Percentiles rank a stretch among this genome's conserved stretches.
phyloP scores from a whole-genome alignment of 2,888 invertebrate species.

The Cephus rjabovi region DNA sequence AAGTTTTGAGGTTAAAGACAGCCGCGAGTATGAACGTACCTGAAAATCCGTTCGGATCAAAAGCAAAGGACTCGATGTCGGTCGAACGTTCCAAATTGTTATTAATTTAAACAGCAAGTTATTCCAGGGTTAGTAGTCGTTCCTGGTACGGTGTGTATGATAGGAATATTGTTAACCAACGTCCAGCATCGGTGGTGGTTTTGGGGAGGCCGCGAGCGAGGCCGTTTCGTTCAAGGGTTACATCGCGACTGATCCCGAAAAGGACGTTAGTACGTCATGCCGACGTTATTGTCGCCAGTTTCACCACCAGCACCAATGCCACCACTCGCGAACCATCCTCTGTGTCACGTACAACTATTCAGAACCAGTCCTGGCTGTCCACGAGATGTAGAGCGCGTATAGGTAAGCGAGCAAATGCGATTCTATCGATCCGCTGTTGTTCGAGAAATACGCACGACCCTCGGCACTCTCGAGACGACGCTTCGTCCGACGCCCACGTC shows the following conservation, averaged over 20 bases:
- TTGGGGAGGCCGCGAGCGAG: conserved; percentile 58
- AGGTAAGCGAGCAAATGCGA: conserved; percentile 48
- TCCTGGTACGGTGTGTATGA: neutral
- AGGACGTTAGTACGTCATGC: conserved; percentile 12
- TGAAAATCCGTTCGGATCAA: neutral
- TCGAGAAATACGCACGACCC: neutral
- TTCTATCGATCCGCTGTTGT: conserved; percentile 50
- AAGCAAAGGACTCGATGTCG: neutral
- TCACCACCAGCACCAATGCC: neutral
- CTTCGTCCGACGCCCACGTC: neutral
- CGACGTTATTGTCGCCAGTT: neutral
- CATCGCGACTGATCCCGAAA: conserved; percentile 63
- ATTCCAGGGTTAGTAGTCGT: neutral
- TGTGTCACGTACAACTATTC: neutral
- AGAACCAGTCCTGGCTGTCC: neutral
- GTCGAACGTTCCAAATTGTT: neutral
- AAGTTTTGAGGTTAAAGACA: neutral
- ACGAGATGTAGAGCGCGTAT: neutral
- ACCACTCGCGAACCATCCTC: neutral
- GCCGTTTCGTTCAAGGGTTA: conserved; percentile 62
- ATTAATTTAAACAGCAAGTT: neutral
- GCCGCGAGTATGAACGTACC: neutral
- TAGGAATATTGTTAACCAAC: conserved; percentile 34
- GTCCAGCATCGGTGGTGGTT: conserved; percentile 55
- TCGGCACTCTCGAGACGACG: neutral